A percentile compares a stretch with the other conserved stretches of the same genome.
Evolutionary conservation across 2,888 invertebrate genomes (phyloP).

Genomic region (Protophormia terraenovae): DNA sequence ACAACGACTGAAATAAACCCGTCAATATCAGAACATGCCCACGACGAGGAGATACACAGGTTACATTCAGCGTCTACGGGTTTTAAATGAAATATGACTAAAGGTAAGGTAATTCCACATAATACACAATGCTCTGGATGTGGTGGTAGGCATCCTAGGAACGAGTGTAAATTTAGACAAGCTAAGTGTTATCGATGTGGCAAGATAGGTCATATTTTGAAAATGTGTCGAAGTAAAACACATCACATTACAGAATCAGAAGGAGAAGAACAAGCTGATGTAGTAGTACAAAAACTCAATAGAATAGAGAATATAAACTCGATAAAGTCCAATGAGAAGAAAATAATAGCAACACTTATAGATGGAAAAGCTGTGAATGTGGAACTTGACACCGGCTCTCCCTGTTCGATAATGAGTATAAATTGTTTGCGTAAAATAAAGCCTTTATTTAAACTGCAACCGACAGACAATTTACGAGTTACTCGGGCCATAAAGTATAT

Average conservation of each 20-base stretch:
- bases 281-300: background rate
- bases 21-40: background rate
- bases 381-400: conserved; percentile 48
- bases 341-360: conserved; percentile 15
- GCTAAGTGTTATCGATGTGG: conserved; percentile 49
- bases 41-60: background rate
- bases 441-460: background rate
- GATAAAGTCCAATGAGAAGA: background rate
- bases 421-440: background rate
- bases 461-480: conserved; percentile 24
- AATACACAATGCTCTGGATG: background rate
- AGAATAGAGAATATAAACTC: background rate
- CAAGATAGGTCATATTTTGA: conserved; percentile 25
- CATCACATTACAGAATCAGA: conserved; percentile 6
- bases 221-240: conserved; percentile 24
- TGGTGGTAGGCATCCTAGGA: background rate
- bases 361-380: conserved; percentile 30
- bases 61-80: background rate
- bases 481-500: background rate
- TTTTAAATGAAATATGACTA: background rate
- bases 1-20: background rate
- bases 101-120: background rate
- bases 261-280: background rate
- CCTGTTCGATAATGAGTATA: conserved; percentile 37
- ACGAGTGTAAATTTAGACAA: conserved; percentile 45